Conservation (phyloP, 2,797 vertebrate species). For the Danio albolineatus region DNA sequence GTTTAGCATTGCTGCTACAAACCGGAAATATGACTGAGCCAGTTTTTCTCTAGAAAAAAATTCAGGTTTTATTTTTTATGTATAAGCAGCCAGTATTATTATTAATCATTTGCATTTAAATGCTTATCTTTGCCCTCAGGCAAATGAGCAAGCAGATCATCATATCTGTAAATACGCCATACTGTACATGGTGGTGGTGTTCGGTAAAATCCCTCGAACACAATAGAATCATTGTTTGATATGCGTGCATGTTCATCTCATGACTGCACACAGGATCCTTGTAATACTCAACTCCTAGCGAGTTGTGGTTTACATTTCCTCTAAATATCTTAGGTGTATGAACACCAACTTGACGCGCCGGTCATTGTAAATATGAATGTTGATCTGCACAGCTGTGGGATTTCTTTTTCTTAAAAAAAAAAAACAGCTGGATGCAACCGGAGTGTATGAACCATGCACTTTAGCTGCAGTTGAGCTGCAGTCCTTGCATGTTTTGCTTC, state of each 20-base stretch:
- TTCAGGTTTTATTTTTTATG: background rate
- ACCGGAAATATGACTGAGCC: constrained; percentile 26
- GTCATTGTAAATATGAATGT: constrained; percentile 26
- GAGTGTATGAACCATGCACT: constrained; percentile 38
- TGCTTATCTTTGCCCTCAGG: background rate
- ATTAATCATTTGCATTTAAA: background rate
- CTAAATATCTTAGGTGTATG: background rate
- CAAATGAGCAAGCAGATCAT: background rate
- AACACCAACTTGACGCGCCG: background rate
- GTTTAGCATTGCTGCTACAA: constrained; percentile 37
- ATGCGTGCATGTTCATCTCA: constrained; percentile 10
- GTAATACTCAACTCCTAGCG: background rate
- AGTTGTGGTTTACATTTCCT: background rate
- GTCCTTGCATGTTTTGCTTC: constrained; percentile 27
- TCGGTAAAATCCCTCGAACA: background rate
- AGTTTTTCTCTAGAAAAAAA: background rate
- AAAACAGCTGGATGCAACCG: background rate
- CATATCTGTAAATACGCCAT: constrained; percentile 10
- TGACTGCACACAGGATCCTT: background rate
- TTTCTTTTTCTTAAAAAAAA: background rate
- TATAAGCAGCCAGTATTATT: constrained; percentile 8
- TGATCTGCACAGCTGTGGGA: background rate
- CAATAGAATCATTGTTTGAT: background rate
- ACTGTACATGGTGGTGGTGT: background rate
- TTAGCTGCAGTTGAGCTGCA: constrained; percentile 48